These are phyloP conservation scores for Pogonognathellus flavescens DNA, from an alignment of 1,140 invertebrate genomes.

Conservation along the genomic window DNA sequence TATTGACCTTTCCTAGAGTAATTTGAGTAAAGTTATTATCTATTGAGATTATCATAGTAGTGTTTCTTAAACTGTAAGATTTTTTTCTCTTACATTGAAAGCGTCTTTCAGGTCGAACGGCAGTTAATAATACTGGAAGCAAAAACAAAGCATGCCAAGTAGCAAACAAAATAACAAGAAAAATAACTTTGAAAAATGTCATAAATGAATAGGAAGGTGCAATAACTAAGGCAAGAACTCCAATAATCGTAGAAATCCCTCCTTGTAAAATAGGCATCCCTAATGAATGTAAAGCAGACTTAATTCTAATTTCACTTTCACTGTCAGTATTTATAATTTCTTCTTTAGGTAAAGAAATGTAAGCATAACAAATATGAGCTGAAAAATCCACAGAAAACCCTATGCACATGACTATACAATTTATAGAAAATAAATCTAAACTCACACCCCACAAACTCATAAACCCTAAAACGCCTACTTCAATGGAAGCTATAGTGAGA, in stretches of 20 bases:
- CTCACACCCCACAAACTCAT: conserved; percentile 96
- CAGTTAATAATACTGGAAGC: conserved; percentile 89
- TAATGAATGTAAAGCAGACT: conserved; percentile 87
- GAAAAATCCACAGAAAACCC: conserved; percentile 98
- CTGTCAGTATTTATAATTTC: conserved; percentile 74
- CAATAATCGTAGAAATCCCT: conserved; percentile 90
- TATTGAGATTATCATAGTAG: background rate
- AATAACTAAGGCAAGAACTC: conserved; percentile 86
- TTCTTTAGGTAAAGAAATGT: background rate
- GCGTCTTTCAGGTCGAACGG: conserved; percentile 79
- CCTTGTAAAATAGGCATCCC: conserved; percentile 95
- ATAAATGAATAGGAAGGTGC: conserved; percentile 96
- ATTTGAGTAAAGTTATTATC: conserved; percentile 1
- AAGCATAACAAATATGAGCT: conserved; percentile 92
- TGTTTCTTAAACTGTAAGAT: conserved; percentile 6
- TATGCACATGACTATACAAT: conserved; percentile 98
- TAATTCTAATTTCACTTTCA: conserved; percentile 81
- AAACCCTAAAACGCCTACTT: conserved; percentile 93
- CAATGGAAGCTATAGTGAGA: conserved; percentile 94
- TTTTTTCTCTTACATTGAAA: background rate
- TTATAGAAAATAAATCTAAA: conserved; percentile 97
- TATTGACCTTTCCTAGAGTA: background rate
- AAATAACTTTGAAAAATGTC: conserved; percentile 98
- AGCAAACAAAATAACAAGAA: conserved; percentile 93
- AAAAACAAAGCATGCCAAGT: conserved; percentile 92